Percentiles rank a stretch among this genome's conserved stretches.
These are phyloP conservation scores for Drosophila micromelanica DNA, from an alignment of 1,140 invertebrate species.

Conservation along the genomic window DNA sequence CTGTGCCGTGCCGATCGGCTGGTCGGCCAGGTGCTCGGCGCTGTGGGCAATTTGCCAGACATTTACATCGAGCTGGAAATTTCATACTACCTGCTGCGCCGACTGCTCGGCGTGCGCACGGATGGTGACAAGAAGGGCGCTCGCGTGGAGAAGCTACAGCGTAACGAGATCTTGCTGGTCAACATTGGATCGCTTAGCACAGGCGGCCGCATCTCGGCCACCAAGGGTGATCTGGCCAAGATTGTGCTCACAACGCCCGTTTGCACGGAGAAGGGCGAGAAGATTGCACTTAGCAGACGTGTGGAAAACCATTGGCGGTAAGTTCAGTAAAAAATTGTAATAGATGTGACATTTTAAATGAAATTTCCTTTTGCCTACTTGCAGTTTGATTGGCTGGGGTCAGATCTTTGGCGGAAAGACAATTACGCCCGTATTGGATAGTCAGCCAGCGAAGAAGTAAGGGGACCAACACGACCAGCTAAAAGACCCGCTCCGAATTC, in stretches of 20 bases:
- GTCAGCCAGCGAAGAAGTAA: slow-evolving; percentile 71
- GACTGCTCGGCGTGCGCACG: slow-evolving; percentile 97
- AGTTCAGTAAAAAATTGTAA: slow-evolving; percentile 36
- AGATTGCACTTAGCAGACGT: slow-evolving; percentile 98
- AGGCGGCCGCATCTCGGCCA: slow-evolving; percentile 97
- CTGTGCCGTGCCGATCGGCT: slow-evolving; percentile 98
- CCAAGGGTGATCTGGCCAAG: slow-evolving; percentile 98
- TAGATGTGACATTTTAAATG: neutral
- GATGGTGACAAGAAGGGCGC: slow-evolving; percentile 99
- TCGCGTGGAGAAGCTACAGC: slow-evolving; percentile 96
- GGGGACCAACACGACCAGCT: slow-evolving; percentile 12
- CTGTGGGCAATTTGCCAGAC: slow-evolving; percentile 97
- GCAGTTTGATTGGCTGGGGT: slow-evolving; percentile 97
- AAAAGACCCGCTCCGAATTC: slow-evolving; percentile 40
- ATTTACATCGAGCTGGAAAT: slow-evolving; percentile 99
- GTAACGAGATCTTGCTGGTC: slow-evolving; percentile 96
- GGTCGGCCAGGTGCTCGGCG: slow-evolving; percentile 99
- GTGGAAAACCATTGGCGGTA: slow-evolving; percentile 99
- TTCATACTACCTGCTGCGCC: slow-evolving; percentile 97
- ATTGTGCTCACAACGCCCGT: slow-evolving; percentile 98
- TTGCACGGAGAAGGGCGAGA: slow-evolving; percentile 99
- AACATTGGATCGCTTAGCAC: slow-evolving; percentile 99
- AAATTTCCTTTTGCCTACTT: slow-evolving; percentile 64
- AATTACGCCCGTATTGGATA: slow-evolving; percentile 78
- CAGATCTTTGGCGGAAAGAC: slow-evolving; percentile 95